A percentile compares a stretch with the other conserved stretches of the same genome.
These are phyloP conservation scores for Parus major DNA, from an alignment of 2,113 vertebrate genomes.

Conservation along the genomic window DNA sequence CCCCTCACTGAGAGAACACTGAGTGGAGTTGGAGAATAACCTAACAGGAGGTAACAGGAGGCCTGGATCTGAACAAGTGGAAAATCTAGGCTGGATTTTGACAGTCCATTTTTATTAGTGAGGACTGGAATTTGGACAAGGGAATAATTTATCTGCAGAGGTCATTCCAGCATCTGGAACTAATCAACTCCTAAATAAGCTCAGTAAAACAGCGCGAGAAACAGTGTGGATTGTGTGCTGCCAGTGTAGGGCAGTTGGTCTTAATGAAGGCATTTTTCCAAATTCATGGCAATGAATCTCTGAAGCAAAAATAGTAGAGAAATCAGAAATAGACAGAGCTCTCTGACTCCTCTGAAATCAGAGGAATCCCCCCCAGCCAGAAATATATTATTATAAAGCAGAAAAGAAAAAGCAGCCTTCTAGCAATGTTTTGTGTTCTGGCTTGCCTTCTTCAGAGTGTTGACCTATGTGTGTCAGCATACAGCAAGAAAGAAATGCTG, in stretches of 20 bases:
- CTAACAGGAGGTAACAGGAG: not conserved
- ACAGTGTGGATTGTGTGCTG: not conserved
- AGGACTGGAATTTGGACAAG: not conserved
- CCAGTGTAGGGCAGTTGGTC: not conserved
- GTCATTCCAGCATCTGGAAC: not conserved
- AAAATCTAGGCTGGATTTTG: slow-evolving; percentile 2
- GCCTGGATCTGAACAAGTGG: not conserved
- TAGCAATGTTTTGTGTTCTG: not conserved
- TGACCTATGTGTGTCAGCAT: not conserved
- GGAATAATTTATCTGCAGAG: not conserved
- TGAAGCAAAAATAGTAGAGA: not conserved
- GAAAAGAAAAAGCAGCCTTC: not conserved
- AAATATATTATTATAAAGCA: not conserved
- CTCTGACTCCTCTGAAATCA: not conserved
- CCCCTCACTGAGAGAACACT: not conserved
- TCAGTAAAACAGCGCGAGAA: not conserved
- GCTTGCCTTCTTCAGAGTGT: not conserved
- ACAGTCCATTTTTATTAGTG: not conserved
- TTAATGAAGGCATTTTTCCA: not conserved
- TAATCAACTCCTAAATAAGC: not conserved
- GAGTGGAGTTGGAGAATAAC: not conserved
- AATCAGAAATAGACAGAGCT: not conserved
- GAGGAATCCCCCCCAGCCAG: not conserved
- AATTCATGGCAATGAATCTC: not conserved
- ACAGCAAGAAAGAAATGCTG: not conserved